phyloP scores from a whole-genome alignment of 2,113 vertebrate species.

The Lophius piscatorius region DNA sequence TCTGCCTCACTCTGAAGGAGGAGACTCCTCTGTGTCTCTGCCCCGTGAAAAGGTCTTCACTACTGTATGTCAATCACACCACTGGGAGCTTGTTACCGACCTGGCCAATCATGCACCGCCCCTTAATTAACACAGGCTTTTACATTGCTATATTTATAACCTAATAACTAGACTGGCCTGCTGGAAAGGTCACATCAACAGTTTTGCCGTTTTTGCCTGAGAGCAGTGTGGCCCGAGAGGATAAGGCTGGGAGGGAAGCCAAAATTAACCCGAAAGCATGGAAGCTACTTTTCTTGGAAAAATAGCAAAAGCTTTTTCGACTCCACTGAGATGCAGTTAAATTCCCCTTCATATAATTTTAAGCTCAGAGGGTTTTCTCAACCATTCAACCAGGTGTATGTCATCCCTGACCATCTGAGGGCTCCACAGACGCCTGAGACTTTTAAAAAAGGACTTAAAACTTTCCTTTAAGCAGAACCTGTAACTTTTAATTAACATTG shows the following conservation, averaged over 20 bases:
- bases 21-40: constrained; percentile 26
- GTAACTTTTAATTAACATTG: no score
- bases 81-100: constrained; percentile 58
- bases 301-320: not conserved
- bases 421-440: no score
- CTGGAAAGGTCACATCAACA: constrained; percentile 72
- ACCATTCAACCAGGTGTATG: no score
- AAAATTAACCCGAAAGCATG: constrained; percentile 18
- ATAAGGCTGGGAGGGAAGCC: constrained; percentile 35
- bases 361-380: no score
- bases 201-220: constrained; percentile 49
- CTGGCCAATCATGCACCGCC: constrained; percentile 52
- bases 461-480: no score
- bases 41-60: constrained; percentile 43
- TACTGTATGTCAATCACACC: constrained; percentile 60
- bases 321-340: no score
- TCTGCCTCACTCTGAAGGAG: not conserved
- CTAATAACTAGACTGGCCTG: constrained; percentile 49
- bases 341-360: no score
- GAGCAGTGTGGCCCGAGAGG: constrained; percentile 42
- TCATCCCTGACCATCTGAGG: no score
- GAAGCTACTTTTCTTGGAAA: constrained; percentile 13
- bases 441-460: no score
- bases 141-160: constrained; percentile 67
- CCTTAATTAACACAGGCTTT: constrained; percentile 70